Percentiles rank a stretch among this genome's conserved stretches.
These are phyloP conservation scores for Diabrotica undecimpunctata DNA, from an alignment of 1,140 invertebrate genomes.

Conservation along the genomic window DNA sequence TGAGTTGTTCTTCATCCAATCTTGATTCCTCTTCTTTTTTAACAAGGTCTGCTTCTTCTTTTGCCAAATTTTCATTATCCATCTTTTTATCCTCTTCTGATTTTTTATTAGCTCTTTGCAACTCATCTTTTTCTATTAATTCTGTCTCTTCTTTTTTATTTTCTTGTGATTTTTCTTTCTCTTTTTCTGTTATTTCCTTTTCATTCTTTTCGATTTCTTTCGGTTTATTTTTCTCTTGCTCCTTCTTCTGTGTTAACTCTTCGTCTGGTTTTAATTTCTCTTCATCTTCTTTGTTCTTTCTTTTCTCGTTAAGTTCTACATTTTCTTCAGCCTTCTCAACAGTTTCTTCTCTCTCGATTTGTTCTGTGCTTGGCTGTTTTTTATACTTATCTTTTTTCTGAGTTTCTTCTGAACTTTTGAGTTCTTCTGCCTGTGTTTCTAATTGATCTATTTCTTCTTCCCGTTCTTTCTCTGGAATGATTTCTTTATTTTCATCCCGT, in stretches of 20 bases:
- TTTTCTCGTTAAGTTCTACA: neutral
- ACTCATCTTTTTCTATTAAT: neutral
- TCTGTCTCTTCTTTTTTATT: neutral
- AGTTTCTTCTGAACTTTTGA: neutral
- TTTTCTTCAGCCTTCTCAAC: neutral
- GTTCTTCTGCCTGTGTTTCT: constrained; percentile 13
- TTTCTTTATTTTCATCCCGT: neutral
- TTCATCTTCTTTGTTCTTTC: neutral
- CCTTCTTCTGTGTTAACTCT: neutral
- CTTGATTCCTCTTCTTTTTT: constrained; percentile 6
- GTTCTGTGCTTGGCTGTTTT: neutral
- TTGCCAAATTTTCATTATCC: neutral
- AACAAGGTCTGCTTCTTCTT: neutral
- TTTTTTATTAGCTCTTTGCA: neutral
- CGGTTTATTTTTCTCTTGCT: too few species aligned
- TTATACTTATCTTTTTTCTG: neutral
- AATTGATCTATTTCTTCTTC: neutral
- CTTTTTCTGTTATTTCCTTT: constrained; percentile 9
- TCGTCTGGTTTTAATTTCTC: neutral
- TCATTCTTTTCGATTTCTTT: neutral
- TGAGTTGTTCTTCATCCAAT: neutral
- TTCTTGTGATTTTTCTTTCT: neutral
- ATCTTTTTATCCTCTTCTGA: neutral
- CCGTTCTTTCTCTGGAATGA: constrained; percentile 6
- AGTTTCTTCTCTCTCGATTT: neutral